Base-by-base conservation (phyloP, 2,888 invertebrate species). In the Andricus quercusramuli region DNA sequence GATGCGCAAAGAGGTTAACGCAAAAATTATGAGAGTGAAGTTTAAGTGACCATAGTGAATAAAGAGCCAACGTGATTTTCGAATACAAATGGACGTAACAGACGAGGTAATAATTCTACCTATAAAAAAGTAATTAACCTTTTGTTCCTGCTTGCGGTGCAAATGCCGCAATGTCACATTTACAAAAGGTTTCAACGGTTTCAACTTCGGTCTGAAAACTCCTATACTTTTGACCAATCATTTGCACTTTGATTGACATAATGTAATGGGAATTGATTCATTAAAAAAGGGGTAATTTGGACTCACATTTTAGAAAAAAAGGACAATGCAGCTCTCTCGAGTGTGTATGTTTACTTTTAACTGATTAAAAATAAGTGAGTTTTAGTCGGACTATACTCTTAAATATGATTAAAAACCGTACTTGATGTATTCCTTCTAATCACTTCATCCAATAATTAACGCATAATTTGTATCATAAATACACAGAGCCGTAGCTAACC, bases 1-100 rank as follows among this genome's bases (percentile, higher is more conserved):
- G 5, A 47, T 5, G 17, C 17, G 47, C n/a, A 47, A 47, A 47
- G 47, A 47, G 47, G 47, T 47, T 47, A 47, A 47, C 47, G 47
- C 47, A 5, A 17, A 47, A 47, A 47, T 17, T 17, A 62, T 59
- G n/a, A 22, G 3, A 62, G 22, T 25, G 62, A 62, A n/a, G 22
- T 59, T 59, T 25, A 22, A 62, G 13, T 62, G 25, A 22, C 15
- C 11, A n/a, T 25, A 20, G 13, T 62, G 25, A 25, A 22, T 20
- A 62, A 25, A 62, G 25, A 15, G 15, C 13, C 25, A 25, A 59
- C n/a, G 22, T 22, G 13, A 62, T 64, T 64, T 25, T 25, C 11
- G 25, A 29, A 17, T 32, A 56, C 22, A n/a, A 74, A 74, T 74
- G 74, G 74, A 74, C n/a, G 32, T 32, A 74, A 74, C 74, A 56